Base-by-base conservation (phyloP, 2,888 invertebrate genomes). In the Cheilosia grossa region DNA sequence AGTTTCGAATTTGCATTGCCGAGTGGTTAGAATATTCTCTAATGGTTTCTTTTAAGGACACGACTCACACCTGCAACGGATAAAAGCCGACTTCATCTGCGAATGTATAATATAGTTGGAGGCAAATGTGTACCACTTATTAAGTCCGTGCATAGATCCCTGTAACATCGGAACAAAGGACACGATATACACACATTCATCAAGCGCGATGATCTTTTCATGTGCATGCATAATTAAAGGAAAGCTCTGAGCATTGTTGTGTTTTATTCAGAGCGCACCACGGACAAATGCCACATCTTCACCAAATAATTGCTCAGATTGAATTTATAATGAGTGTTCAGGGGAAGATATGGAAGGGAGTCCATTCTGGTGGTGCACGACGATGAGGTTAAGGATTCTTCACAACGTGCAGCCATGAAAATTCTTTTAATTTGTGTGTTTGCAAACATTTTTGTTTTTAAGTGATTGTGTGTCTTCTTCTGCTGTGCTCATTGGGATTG, bases 141-240 rank as follows among this genome's bases (percentile, higher is more conserved):
- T 40, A 49, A 37, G 37, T 13, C 24, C 40, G 40, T 53, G 51
- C 24, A 75, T 24, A 78, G 51, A 70, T 70, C 40, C 70, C 61
- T 59, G 44, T 85, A 61, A 80, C 44, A 61, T n/a, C 42, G 54
- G 53, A 75, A 85, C 75, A 80, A 80, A 80, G 64, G 75, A 66
- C 77, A 58, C 19, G 17, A 30, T 13, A 30, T 13, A 66, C 47
- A 74, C 66, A 80, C 59, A 82, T 83, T 73, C 79, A 78, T 64
- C 67, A 64, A 85, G 66, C 49, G 72, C 56, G 75, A 90, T 91
- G 90, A 89, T 89, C 90, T 91, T 92, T 92, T 92, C 92, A 92
- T 92, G 92, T 89, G 88, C 89, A 89, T 90, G 92, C 91, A 92
- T 92, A 92, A 92, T 92, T 92, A 91, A 91, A 91, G 81, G 80